A percentile compares a stretch with the other conserved stretches of the same genome.
Conservation (phyloP, 1,140 invertebrate genomes). For the Drosophila novamexicana region DNA sequence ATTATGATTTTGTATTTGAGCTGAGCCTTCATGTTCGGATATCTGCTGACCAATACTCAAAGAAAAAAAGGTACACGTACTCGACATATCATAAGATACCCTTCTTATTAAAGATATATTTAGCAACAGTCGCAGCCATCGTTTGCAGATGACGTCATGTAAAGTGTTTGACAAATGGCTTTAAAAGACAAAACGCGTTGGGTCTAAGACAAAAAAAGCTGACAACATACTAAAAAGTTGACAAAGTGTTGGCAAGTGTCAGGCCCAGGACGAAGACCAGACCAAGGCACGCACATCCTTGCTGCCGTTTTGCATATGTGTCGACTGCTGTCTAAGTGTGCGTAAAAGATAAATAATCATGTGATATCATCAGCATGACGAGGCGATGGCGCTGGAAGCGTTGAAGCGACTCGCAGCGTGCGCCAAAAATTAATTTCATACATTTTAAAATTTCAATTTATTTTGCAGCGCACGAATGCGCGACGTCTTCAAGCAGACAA, state of each 20-base stretch:
- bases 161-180: constrained; percentile 78
- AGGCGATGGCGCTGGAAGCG: constrained; percentile 50
- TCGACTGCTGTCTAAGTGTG: constrained; percentile 65
- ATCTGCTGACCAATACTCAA: neutral
- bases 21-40: neutral
- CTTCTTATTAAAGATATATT: neutral
- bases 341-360: constrained; percentile 81
- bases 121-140: constrained; percentile 30
- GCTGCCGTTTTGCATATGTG: constrained; percentile 61
- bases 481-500: constrained; percentile 73
- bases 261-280: constrained; percentile 43
- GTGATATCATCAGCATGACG: constrained; percentile 61
- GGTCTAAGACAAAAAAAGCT: constrained; percentile 65
- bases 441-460: constrained; percentile 83
- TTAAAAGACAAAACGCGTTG: constrained; percentile 44
- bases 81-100: neutral
- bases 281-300: constrained; percentile 51
- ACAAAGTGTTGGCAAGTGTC: constrained; percentile 81
- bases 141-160: constrained; percentile 67
- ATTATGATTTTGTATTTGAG: neutral
- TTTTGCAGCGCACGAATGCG: constrained; percentile 74
- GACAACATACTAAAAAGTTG: constrained; percentile 81
- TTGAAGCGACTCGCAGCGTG: constrained; percentile 42
- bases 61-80: constrained; percentile 1
- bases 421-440: constrained; percentile 81